A percentile compares a stretch with the other conserved stretches of the same genome.
Conservation (phyloP, 2,113 vertebrate genomes). For the Caloenas nicobarica region DNA sequence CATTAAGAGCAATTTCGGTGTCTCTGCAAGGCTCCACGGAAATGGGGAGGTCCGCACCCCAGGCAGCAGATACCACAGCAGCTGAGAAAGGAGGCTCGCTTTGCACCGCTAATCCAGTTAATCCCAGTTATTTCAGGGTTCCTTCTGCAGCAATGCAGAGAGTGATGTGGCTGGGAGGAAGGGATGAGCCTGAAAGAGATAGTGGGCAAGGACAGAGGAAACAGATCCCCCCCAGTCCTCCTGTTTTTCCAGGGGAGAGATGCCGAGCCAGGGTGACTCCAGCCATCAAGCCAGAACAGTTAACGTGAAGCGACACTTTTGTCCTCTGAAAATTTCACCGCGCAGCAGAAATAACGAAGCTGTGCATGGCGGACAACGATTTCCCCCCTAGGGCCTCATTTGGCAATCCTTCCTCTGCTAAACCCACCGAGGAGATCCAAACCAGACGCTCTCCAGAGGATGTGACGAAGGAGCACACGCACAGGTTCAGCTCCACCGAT, state of each 20-base stretch:
- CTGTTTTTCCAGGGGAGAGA: neutral
- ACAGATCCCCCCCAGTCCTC: neutral
- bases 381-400: neutral
- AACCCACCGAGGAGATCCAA: neutral
- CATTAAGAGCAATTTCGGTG: constrained; percentile 41
- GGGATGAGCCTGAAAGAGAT: neutral
- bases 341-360: neutral
- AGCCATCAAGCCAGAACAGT: neutral
- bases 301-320: neutral
- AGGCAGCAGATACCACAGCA: neutral
- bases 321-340: neutral
- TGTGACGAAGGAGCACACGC: fast-evolving
- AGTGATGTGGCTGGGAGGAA: neutral
- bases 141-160: neutral
- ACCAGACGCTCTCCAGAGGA: neutral
- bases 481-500: neutral
- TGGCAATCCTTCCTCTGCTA: neutral
- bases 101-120: constrained; percentile 25
- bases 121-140: constrained; percentile 18
- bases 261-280: neutral
- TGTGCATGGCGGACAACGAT: neutral
- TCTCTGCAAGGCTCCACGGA: neutral
- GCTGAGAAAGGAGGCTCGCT: neutral
- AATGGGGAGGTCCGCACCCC: constrained; percentile 35
- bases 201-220: constrained; percentile 10